A percentile compares a stretch with the other conserved stretches of the same genome.
Evolutionary conservation across 2,888 invertebrate species (phyloP).

Genomic region (Priapulus caudatus): DNA sequence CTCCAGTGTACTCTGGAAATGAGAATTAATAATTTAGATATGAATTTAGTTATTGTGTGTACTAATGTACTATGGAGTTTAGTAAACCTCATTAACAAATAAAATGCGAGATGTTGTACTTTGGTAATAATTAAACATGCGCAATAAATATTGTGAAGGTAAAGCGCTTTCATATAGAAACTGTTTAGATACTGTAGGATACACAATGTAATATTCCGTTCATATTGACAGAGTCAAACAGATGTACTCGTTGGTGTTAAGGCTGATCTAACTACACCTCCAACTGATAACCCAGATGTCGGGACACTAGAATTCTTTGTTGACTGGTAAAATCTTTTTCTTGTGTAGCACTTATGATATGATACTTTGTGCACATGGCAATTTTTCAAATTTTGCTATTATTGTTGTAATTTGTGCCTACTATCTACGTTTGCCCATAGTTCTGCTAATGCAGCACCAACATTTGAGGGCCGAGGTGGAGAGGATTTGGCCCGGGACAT

Average conservation of each 20-base stretch:
- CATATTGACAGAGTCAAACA: too few species aligned
- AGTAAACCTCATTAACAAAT: too few species aligned
- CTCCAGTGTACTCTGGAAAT: too few species aligned
- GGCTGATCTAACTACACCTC: slow-evolving; percentile 53
- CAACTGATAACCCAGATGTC: slow-evolving; percentile 55
- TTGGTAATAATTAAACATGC: too few species aligned
- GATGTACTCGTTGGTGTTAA: slow-evolving; percentile 72
- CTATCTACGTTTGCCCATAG: slow-evolving; percentile 41
- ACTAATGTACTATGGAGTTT: too few species aligned
- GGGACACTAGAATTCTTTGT: slow-evolving; percentile 91
- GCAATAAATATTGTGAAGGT: too few species aligned
- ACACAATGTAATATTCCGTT: too few species aligned
- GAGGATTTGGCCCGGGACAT: slow-evolving; percentile 76
- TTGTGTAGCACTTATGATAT: background rate
- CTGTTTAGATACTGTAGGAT: too few species aligned
- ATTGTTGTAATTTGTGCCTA: slow-evolving; percentile 2
- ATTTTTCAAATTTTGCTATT: background rate
- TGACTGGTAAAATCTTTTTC: slow-evolving; percentile 58
- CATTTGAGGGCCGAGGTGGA: slow-evolving; percentile 91
- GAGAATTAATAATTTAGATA: background rate
- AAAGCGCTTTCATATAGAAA: too few species aligned
- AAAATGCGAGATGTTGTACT: too few species aligned
- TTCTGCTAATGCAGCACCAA: slow-evolving; percentile 91
- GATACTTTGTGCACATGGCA: background rate
- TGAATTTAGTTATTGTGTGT: too few species aligned